A percentile compares a stretch with the other conserved stretches of the same genome.
These are phyloP conservation scores for Pollenia amentaria DNA, from an alignment of 2,888 invertebrate species.

Conservation along the genomic window DNA sequence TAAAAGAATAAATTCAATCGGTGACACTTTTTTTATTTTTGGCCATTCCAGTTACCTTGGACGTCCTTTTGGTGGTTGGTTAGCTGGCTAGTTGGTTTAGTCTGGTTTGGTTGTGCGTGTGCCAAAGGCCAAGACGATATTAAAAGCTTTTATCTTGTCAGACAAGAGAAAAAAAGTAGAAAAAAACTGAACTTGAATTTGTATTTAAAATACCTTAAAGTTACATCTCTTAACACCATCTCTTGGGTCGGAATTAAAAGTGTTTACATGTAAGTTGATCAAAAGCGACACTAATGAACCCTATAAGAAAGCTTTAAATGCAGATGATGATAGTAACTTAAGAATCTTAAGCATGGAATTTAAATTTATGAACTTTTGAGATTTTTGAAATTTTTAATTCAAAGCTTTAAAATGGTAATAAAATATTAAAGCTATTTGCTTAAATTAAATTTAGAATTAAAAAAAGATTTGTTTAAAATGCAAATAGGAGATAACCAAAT, in stretches of 20 bases:
- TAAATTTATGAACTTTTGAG: not conserved
- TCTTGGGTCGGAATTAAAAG: conserved; percentile 28
- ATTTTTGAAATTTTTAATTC: not conserved
- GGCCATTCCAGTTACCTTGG: not conserved
- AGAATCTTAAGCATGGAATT: not conserved
- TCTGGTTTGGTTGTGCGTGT: conserved; percentile 53
- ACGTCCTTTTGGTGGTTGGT: conserved; percentile 11
- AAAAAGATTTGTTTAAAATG: no score
- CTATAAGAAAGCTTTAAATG: conserved; percentile 42
- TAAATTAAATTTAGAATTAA: no score
- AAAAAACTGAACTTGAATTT: conserved; percentile 58
- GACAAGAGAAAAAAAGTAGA: conserved; percentile 24
- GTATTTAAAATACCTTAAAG: conserved; percentile 61
- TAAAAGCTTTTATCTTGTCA: conserved; percentile 72
- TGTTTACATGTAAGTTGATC: conserved; percentile 41
- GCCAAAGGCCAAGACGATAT: conserved; percentile 51
- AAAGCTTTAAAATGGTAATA: not conserved
- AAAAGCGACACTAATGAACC: conserved; percentile 51
- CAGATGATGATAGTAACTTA: conserved; percentile 18
- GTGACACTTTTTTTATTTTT: conserved; percentile 57
- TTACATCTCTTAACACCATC: conserved; percentile 69
- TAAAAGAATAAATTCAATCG: conserved; percentile 60
- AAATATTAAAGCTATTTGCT: not conserved
- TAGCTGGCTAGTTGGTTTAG: not conserved
- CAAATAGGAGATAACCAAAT: no score